Base-by-base conservation (phyloP, 2,113 vertebrate species). In the Tretioscincus oriximinensis region DNA sequence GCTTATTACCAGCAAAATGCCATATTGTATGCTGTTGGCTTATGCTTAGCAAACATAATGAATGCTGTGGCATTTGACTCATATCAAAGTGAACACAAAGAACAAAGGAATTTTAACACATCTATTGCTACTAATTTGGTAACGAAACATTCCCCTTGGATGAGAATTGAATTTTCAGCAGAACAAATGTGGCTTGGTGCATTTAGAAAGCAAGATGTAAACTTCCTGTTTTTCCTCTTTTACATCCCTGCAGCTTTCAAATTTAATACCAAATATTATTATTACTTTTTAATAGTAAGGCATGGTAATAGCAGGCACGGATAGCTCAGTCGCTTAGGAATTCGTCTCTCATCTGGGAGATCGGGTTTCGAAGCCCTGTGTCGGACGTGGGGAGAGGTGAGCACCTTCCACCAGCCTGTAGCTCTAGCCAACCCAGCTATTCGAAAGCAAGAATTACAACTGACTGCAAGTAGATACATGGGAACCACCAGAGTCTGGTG, bases 201-300 rank as follows among this genome's bases (percentile, higher is more conserved):
- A 63, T 70, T 82, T 70, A 45, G 49, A 28, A 4, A 63, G 87
- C 76, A 49, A n/a, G 20, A 12, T 83, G 73, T 22, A 64, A 84
- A 86, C 85, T 86, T 73, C 73, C 78, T 81, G 60, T 75, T 89
- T 86, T 75, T 5, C 22, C 20, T 49, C 58, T 90, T 76, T 77
- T 86, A 84, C 73, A 76, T 88, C 74, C 78, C 63, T 81, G 67
- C 70, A 85, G 84, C 45, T 82, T 83, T 90, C 77, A 80, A 91
- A 90, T 91, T 90, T 90, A 84, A 92, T 88, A 63, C 54, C 58
- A 70, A 82, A 63, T 49, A 90, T 78, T 81, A 85, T 85, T 41
- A 41, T 41, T 41, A 41, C 35, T 41, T 41, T 41, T 41, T 41
- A 4, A n/a, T n/a, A n/a, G n/a, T n/a, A n/a, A n/a, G n/a, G n/a